phyloP scores from a whole-genome alignment of 2,888 invertebrate genomes.

The Rapana venosa region DNA sequence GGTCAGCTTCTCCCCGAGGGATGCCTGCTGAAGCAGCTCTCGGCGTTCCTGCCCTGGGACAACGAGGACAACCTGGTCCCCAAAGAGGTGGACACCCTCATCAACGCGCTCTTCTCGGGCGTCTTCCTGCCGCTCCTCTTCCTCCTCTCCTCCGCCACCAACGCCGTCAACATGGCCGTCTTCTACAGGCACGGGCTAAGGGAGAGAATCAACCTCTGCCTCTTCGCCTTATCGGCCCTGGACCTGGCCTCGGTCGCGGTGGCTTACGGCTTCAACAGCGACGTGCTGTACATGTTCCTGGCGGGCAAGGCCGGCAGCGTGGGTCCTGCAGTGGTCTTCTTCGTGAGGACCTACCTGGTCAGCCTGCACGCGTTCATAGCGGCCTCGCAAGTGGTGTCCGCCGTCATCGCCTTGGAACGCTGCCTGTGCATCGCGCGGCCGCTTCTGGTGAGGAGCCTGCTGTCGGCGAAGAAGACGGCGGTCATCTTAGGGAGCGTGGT shows the following conservation, averaged over 20 bases:
- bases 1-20: background rate
- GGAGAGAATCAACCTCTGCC: slow-evolving; percentile 16
- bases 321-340: background rate
- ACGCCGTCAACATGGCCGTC: slow-evolving; percentile 3
- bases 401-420: background rate
- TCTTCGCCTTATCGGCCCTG: background rate
- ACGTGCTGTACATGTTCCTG: slow-evolving; percentile 6
- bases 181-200: background rate
- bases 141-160: background rate
- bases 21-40: background rate
- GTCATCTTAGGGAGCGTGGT: background rate
- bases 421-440: slow-evolving; percentile 2
- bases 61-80: slow-evolving; percentile 10
- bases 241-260: background rate
- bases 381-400: background rate
- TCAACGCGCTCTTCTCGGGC: background rate
- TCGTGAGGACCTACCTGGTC: background rate
- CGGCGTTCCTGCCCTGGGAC: background rate
- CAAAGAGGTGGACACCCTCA: background rate
- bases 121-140: background rate
- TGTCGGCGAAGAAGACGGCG: slow-evolving; percentile 1
- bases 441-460: background rate
- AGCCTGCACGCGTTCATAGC: background rate
- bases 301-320: background rate
- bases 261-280: background rate